phyloP scores from a whole-genome alignment of 2,797 vertebrate genomes.

The Cephalopachus bancanus region DNA sequence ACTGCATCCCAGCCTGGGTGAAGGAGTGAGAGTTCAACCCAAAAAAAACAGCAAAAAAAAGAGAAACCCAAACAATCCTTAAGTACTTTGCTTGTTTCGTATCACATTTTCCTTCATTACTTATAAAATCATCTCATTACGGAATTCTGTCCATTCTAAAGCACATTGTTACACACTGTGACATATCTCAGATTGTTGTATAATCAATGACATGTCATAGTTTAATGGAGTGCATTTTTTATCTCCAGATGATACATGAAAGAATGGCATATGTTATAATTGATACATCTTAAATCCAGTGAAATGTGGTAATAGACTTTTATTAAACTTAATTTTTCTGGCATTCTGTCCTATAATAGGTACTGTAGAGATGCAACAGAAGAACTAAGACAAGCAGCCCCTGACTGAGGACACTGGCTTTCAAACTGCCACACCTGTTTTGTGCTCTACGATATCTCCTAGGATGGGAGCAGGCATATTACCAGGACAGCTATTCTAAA shows the following conservation, averaged over 20 bases:
- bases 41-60: no score
- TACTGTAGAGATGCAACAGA: neutral
- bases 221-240: neutral
- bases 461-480: neutral
- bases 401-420: neutral
- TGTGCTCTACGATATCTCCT: neutral
- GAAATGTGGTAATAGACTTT: neutral
- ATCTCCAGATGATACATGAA: neutral
- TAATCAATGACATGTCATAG: neutral
- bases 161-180: neutral
- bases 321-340: neutral
- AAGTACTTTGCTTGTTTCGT: neutral
- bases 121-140: slow-evolving; percentile 13
- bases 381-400: neutral
- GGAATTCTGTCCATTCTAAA: neutral
- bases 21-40: no score
- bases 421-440: neutral
- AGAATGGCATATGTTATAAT: neutral
- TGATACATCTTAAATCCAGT: neutral
- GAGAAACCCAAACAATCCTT: neutral
- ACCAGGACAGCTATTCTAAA: neutral
- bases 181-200: neutral
- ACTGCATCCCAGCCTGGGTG: no score
- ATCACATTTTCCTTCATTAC: neutral
- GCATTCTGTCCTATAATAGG: neutral